A percentile compares a stretch with the other conserved stretches of the same genome.
phyloP scores from a whole-genome alignment of 2,113 vertebrate genomes.

The Tetraodon nigroviridis region DNA sequence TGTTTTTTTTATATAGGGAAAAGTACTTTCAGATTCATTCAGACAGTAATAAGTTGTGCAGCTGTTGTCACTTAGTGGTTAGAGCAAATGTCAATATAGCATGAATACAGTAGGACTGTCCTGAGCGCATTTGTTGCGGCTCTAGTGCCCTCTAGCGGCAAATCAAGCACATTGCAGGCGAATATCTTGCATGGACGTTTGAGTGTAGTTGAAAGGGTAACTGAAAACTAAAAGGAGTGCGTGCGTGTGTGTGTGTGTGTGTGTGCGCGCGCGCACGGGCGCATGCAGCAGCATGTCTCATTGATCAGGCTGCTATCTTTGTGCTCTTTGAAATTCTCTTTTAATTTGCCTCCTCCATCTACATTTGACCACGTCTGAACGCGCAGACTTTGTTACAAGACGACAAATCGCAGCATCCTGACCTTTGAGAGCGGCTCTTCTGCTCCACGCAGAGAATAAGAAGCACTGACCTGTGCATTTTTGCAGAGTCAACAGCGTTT shows the following conservation, averaged over 20 bases:
- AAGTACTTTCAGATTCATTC: no score
- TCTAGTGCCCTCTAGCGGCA: slow-evolving; percentile 55
- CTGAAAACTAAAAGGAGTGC: neutral
- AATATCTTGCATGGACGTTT: slow-evolving; percentile 14
- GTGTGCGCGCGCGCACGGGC: no score
- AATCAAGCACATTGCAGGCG: slow-evolving; percentile 13
- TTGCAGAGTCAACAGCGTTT: neutral
- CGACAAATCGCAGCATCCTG: neutral
- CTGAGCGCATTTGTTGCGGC: slow-evolving; percentile 17
- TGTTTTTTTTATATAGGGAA: no score
- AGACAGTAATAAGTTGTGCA: no score
- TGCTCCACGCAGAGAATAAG: no score
- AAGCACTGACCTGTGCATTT: neutral
- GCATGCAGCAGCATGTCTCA: slow-evolving; percentile 5
- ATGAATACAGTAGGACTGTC: neutral
- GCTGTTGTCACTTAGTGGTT: no score
- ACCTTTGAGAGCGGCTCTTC: neutral
- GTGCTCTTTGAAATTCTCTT: neutral
- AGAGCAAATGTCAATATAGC: neutral
- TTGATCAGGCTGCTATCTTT: neutral
- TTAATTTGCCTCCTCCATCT: neutral
- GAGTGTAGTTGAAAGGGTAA: neutral
- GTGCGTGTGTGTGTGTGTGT: no score
- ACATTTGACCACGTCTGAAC: neutral
- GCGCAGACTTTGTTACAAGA: neutral